Evolutionary conservation across 2,113 vertebrate genomes (phyloP).

Genomic region (Ovis canadensis): DNA sequence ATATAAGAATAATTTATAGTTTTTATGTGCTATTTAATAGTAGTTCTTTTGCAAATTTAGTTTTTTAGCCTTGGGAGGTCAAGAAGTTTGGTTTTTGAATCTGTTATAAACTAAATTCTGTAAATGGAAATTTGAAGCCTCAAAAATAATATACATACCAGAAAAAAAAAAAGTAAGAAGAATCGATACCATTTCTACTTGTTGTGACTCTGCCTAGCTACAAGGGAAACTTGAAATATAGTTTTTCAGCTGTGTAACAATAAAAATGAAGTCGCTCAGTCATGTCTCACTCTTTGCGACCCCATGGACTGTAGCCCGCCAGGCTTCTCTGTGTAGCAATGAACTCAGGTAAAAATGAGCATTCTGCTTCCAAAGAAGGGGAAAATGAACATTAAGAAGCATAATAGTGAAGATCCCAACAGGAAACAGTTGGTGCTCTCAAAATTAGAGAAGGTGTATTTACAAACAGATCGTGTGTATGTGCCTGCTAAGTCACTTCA

Average conservation of each 20-base stretch:
- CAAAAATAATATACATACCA: slow-evolving; percentile 65
- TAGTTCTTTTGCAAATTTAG: slow-evolving; percentile 61
- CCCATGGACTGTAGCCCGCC: background rate
- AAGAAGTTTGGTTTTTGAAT: slow-evolving; percentile 60
- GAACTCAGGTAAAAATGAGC: background rate
- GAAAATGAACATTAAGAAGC: background rate
- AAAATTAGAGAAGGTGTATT: background rate
- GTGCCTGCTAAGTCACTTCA: background rate
- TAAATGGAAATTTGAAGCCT: slow-evolving; percentile 65
- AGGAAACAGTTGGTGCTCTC: background rate
- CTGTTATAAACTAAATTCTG: slow-evolving; percentile 67
- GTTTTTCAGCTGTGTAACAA: background rate
- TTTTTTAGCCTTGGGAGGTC: slow-evolving; percentile 53
- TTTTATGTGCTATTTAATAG: slow-evolving; percentile 64
- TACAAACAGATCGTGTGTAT: background rate
- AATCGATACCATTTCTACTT: background rate
- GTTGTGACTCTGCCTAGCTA: background rate
- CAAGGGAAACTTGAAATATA: background rate
- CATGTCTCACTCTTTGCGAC: background rate
- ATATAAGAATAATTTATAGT: slow-evolving; percentile 41
- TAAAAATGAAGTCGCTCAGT: background rate
- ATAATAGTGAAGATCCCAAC: background rate
- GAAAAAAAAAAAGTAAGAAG: slow-evolving; percentile 6
- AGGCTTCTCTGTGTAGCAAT: background rate
- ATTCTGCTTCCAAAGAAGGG: background rate